Conservation (phyloP, 2,113 vertebrate species). For the Gasterosteus nipponicus region DNA sequence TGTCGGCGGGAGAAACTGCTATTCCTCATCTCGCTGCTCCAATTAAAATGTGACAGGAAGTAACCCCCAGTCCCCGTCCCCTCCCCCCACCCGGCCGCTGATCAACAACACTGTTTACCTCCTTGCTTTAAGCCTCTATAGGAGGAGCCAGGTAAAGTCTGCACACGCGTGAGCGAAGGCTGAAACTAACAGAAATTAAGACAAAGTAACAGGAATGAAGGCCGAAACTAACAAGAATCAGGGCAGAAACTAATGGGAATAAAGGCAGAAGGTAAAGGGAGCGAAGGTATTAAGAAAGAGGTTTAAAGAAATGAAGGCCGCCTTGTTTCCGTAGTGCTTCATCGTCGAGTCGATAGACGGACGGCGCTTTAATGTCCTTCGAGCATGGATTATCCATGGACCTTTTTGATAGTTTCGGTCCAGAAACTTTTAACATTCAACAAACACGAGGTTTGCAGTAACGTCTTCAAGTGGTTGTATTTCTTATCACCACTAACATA, state of each 20-base stretch:
- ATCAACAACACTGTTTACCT: conserved; percentile 51
- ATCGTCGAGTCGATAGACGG: conserved; percentile 31
- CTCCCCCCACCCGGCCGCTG: not conserved
- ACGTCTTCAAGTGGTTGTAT: no score
- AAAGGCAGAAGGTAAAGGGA: no score
- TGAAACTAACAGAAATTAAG: no score
- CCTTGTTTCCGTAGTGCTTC: conserved; percentile 21
- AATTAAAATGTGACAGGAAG: conserved; percentile 70
- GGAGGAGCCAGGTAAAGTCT: not conserved
- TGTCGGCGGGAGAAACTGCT: conserved; percentile 35
- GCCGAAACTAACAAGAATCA: not conserved
- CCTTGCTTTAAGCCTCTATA: conserved; percentile 16
- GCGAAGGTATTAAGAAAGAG: no score
- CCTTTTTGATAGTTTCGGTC: no score
- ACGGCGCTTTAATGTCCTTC: conserved; percentile 29
- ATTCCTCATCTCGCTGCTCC: conserved; percentile 61
- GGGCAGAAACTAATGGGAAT: no score
- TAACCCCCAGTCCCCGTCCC: not conserved
- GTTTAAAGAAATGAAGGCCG: not conserved
- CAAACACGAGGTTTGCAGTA: no score
- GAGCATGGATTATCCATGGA: not conserved
- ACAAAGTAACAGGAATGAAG: not conserved
- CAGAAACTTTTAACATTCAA: no score
- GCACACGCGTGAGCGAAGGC: no score
- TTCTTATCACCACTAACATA: no score